Conservation (phyloP, 2,797 vertebrate species). For the Chanos chanos region DNA sequence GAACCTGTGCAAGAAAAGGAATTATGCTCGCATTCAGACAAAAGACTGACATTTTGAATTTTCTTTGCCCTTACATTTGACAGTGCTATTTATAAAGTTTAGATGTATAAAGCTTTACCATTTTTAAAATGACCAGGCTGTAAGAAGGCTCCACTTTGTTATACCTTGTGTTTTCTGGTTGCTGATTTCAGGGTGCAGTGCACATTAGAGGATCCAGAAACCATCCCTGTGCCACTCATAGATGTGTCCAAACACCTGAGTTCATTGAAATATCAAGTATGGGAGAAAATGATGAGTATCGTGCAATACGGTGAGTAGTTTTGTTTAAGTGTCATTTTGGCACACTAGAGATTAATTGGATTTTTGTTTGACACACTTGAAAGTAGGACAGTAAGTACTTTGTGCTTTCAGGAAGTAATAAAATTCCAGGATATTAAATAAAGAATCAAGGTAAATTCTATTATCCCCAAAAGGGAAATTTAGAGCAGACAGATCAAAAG, state of each 20-base stretch:
- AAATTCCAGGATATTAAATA: no score
- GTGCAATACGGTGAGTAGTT: constrained; percentile 2
- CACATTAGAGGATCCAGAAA: neutral
- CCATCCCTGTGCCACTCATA: constrained; percentile 9
- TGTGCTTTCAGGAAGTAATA: no score
- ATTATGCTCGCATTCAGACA: no score
- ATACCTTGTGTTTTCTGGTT: neutral
- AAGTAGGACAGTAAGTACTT: no score
- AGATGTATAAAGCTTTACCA: neutral
- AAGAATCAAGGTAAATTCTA: no score
- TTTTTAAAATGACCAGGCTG: neutral
- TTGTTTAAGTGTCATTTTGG: neutral
- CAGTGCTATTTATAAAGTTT: no score
- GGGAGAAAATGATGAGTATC: constrained; percentile 3
- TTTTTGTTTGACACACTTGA: no score
- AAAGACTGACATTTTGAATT: neutral
- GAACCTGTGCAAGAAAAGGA: no score
- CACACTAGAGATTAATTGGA: no score
- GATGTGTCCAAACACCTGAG: neutral
- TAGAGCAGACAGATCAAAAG: neutral
- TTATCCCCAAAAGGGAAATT: neutral
- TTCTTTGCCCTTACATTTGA: no score
- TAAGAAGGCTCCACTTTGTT: neutral
- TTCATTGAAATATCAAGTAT: neutral
- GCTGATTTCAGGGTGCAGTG: neutral